Percentiles rank a stretch among this genome's conserved stretches.
Evolutionary conservation across 2,113 vertebrate species (phyloP).

Genomic region (Potamarius usumacintae): DNA sequence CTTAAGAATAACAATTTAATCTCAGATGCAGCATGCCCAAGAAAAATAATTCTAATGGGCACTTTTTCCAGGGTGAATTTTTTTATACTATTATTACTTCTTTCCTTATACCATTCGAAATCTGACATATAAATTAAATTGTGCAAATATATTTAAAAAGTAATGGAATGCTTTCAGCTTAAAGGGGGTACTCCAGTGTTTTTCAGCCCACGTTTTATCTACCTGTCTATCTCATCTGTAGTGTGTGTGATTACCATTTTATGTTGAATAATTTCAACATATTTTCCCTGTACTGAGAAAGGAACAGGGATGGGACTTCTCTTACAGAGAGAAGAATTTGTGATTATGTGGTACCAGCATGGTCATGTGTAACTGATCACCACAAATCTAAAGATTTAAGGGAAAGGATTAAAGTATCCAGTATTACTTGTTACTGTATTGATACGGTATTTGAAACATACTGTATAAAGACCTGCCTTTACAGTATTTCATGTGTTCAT

Average conservation of each 20-base stretch:
- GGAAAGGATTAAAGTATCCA: not conserved
- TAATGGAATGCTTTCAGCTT: not conserved
- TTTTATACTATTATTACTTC: not conserved
- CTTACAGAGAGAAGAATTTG: not conserved
- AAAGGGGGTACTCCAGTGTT: not conserved
- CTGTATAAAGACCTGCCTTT: not conserved
- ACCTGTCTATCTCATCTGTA: not conserved
- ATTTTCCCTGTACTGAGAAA: not conserved
- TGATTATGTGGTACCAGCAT: not conserved
- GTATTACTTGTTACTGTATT: not conserved
- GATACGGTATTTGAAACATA: not conserved
- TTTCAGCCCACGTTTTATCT: not conserved
- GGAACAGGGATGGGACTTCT: not conserved
- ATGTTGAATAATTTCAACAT: not conserved
- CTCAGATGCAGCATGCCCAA: not conserved
- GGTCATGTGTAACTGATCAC: not conserved
- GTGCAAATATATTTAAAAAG: not conserved
- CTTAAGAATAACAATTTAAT: not conserved
- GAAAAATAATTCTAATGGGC: not conserved
- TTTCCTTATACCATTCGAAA: not conserved
- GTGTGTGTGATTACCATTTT: not conserved
- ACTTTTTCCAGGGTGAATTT: not conserved
- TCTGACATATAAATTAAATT: not conserved
- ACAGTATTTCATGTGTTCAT: not conserved
- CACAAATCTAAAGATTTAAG: not conserved